A percentile compares a stretch with the other conserved stretches of the same genome.
These are phyloP conservation scores for Spongia lamella DNA, from an alignment of 37 sponge, comb jelly and placozoan species.

Conservation along the genomic window DNA sequence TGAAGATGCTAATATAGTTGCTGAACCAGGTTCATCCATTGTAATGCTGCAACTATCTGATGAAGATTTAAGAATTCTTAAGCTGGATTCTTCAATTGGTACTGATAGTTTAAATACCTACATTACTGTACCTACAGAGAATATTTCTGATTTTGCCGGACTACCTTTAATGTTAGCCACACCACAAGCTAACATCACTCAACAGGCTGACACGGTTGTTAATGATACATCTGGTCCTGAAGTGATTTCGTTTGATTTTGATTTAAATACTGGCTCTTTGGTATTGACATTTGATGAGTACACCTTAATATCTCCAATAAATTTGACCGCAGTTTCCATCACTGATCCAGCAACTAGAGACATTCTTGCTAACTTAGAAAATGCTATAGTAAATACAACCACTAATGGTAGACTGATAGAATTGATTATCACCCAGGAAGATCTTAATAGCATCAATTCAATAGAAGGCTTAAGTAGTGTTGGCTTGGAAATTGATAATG, in stretches of 20 bases:
- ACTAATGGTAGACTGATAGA: slow-evolving; percentile 26
- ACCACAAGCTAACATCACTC: neutral
- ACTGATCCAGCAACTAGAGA: slow-evolving; percentile 31
- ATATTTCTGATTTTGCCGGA: slow-evolving; percentile 70
- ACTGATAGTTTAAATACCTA: slow-evolving; percentile 29
- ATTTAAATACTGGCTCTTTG: slow-evolving; percentile 75
- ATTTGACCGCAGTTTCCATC: slow-evolving; percentile 48
- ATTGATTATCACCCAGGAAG: slow-evolving; percentile 34
- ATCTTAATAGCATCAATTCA: slow-evolving; percentile 65
- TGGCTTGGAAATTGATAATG: slow-evolving; percentile 18
- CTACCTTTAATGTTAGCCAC: slow-evolving; percentile 36
- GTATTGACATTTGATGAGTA: slow-evolving; percentile 67
- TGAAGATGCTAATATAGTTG: slow-evolving; percentile 22
- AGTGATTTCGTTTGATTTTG: slow-evolving; percentile 39
- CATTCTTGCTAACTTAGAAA: slow-evolving; percentile 4
- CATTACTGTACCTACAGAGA: slow-evolving; percentile 31
- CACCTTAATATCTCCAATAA: slow-evolving; percentile 18
- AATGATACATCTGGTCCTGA: slow-evolving; percentile 71
- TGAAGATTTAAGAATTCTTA: slow-evolving; percentile 40
- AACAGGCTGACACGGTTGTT: slow-evolving; percentile 36
- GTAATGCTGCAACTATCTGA: slow-evolving; percentile 57
- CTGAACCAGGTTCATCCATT: slow-evolving; percentile 56
- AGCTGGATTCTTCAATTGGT: slow-evolving; percentile 46
- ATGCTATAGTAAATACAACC: slow-evolving; percentile 23
- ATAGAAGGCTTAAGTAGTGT: slow-evolving; percentile 34